Base-by-base conservation (phyloP, 1,140 invertebrate genomes). In the Macrocentrus cingulum region DNA sequence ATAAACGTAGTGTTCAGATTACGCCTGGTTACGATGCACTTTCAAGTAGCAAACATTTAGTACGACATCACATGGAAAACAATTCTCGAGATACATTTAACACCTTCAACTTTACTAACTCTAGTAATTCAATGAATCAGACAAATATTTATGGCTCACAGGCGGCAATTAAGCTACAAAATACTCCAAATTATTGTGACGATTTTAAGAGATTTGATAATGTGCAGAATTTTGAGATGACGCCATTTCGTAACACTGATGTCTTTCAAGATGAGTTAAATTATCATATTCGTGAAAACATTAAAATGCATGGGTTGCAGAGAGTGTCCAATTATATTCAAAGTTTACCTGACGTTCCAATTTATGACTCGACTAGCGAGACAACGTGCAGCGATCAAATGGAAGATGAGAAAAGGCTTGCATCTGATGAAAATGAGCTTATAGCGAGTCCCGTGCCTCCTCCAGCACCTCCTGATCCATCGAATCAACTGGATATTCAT, bases 241-340 rank as follows among this genome's bases (percentile, higher is more conserved):
- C 69, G 29, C 65, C 69, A 16, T 67, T 72, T 37, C 64, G 63
- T 19, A 70, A 61, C 13, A 32, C 50, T 37, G 23, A 61, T 41
- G 16, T 50, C 49, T 55, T 51, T 16, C 41, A 29, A 15, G 52
- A 52, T 11, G 52, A 42, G 20, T 23, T 37, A 6, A 50, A 32
- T 45, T 62, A 62, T 23, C 37, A 19, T 15, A 23, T 65, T 32
- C 62, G 59, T 20, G 44, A 44, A 39, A 66, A 53, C 16, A 36
- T 37, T 0, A 65, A 68, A 23, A 46, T 61, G 0, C 64, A 74
- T 32, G 67, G 67, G 23, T 60, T 75, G n/a, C 76, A 76, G 34
- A 66, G 73, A 20, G 72, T 77, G 15, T 77, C 73, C 0, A 75
- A 78, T 15, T 77, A 76, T 34, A 74, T 77, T 9, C 73, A 77